A percentile compares a stretch with the other conserved stretches of the same genome.
phyloP scores from a whole-genome alignment of 2,888 invertebrate genomes.

The Sinodicranocentrus sp. region DNA sequence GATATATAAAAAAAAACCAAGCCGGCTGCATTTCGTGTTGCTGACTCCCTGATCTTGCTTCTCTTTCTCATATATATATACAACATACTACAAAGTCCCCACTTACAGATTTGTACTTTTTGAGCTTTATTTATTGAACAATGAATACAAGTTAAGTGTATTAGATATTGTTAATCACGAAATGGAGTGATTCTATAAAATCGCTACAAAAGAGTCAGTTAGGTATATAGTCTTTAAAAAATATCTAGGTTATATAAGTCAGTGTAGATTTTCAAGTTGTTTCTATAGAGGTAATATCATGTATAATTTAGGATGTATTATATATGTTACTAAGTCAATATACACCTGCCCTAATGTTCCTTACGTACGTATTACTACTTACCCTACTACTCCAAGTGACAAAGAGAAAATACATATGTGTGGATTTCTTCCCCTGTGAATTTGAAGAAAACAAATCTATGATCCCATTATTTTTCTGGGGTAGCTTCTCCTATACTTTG shows the following conservation, averaged over 20 bases:
- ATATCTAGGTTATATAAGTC: too few species aligned
- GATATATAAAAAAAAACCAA: too few species aligned
- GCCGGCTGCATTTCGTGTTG: too few species aligned
- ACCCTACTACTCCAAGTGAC: neutral
- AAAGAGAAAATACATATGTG: neutral
- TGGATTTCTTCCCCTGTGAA: conserved; percentile 3
- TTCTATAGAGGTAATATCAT: neutral
- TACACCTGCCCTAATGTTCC: conserved; percentile 71
- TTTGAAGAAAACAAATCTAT: too few species aligned
- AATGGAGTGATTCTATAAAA: conserved; percentile 28
- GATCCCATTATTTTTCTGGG: too few species aligned
- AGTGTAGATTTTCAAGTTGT: too few species aligned
- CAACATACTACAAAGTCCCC: conserved; percentile 2
- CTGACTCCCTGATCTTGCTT: too few species aligned
- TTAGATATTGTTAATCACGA: conserved; percentile 20
- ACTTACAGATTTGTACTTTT: conserved; percentile 56
- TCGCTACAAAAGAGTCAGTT: conserved; percentile 54
- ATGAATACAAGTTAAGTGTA: conserved; percentile 7
- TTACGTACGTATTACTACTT: conserved; percentile 31
- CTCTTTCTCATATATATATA: too few species aligned
- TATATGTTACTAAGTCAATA: conserved; percentile 75
- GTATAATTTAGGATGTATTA: conserved; percentile 34
- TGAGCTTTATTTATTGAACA: conserved; percentile 73
- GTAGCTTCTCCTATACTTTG: too few species aligned
- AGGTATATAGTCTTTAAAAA: conserved; percentile 18